These are phyloP conservation scores for Serrognathus titanus DNA, from an alignment of 2,888 invertebrate species.

Conservation along the genomic window DNA sequence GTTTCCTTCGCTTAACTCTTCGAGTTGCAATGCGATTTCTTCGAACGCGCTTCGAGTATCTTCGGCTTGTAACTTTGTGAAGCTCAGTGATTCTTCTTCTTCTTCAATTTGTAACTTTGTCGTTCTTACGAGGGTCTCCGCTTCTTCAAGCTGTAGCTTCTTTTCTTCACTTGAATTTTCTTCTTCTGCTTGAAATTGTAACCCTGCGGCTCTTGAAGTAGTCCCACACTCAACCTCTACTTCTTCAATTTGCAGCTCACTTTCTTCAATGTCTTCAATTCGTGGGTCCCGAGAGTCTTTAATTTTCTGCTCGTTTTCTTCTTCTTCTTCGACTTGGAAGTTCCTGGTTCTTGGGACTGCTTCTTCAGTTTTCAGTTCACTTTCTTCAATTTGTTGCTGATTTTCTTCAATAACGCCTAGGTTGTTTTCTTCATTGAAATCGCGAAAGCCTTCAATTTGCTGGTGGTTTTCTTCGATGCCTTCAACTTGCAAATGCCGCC, in stretches of 20 bases:
- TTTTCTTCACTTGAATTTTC: no score
- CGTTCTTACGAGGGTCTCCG: no score
- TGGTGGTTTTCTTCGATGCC: neutral
- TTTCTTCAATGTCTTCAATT: neutral
- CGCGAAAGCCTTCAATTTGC: no score
- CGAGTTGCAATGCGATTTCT: no score
- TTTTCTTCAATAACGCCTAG: neutral
- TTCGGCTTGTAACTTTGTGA: neutral
- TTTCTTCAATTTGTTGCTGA: neutral
- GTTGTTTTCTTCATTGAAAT: no score
- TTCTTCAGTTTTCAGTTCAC: neutral
- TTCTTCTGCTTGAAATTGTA: neutral
- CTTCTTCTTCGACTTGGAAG: neutral
- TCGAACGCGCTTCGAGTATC: no score
- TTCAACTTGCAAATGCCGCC: neutral
- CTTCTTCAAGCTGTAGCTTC: neutral
- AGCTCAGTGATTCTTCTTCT: no score
- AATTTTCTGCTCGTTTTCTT: neutral
- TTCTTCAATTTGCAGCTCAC: no score
- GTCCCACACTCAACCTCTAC: no score
- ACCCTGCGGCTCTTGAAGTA: neutral
- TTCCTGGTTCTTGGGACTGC: neutral
- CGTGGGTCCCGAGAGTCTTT: neutral
- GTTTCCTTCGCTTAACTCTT: neutral
- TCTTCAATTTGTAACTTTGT: no score